A percentile compares a stretch with the other conserved stretches of the same genome.
Conservation (phyloP, 1,140 invertebrate species). For the Anoplophora glabripennis region DNA sequence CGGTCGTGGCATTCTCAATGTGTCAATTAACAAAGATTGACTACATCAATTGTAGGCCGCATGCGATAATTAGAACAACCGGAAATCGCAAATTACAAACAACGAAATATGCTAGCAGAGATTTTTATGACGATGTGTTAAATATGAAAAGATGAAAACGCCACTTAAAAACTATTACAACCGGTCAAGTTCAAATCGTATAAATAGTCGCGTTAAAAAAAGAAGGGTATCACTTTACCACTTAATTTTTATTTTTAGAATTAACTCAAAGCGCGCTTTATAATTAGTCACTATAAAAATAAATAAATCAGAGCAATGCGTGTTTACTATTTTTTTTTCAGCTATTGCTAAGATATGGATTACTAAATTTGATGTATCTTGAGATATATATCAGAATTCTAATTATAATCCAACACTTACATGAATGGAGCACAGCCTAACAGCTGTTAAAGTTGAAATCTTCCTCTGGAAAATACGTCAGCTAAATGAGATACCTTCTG, state of each 20-base stretch:
- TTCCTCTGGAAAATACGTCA: conserved; percentile 23
- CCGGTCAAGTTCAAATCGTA: conserved; percentile 6
- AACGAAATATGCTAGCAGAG: no score
- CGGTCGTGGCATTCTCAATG: no score
- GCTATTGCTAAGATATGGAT: conserved; percentile 19
- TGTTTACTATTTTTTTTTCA: background rate
- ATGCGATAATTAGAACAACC: no score
- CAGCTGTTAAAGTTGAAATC: conserved; percentile 29
- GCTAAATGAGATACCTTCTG: conserved; percentile 22
- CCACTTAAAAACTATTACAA: background rate
- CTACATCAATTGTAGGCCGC: no score
- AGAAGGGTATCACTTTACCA: background rate
- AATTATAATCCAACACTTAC: conserved; percentile 24
- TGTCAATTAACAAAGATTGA: no score
- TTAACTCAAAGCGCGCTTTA: background rate
- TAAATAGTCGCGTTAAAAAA: background rate
- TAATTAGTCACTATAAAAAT: background rate
- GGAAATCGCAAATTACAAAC: no score
- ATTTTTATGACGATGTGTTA: no score
- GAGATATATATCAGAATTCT: conserved; percentile 20
- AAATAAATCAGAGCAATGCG: background rate
- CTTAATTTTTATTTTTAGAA: conserved; percentile 2
- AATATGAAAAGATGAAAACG: no score
- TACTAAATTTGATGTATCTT: conserved; percentile 22
- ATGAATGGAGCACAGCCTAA: conserved; percentile 25